Base-by-base conservation (phyloP, 2,888 invertebrate genomes). In the Drosophila subsilvestris region DNA sequence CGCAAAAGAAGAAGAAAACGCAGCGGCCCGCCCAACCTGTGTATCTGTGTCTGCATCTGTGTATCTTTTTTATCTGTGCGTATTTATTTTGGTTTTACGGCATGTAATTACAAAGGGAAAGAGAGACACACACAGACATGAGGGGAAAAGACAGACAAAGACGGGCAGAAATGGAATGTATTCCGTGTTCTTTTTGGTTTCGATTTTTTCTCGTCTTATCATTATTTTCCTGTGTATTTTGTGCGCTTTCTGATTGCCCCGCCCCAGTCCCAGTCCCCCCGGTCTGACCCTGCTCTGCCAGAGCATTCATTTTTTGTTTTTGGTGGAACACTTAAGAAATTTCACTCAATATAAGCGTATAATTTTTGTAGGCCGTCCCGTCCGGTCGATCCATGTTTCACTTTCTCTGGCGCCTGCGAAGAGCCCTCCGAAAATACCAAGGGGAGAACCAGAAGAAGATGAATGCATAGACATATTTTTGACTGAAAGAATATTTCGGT, bases 331-430 rank as follows among this genome's bases (percentile, higher is more conserved):
- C 81, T 83, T 81, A 79, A 76, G 76, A 86, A 79, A 84, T 85
- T 87, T 87, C 87, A 86, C 87, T 81, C 80, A 86, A 87, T 88
- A 78, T 74, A 73, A 73, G 68, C 72, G 73, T 81, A 81, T 83
- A 78, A 83, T 79, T 86, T 79, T 84, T 83, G 72, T 83, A 79
- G 84, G 84, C 81, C 86, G 79, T 14, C 27, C 81, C 86, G 79
- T 14, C 27, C 44, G 45, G 53, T 9, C 59, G 50, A 50, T 61
- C 54, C 74, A 85, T 87, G 83, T 85, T 85, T 85, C 84, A 85
- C 84, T 85, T 85, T 85, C 84, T 85, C 87, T 82, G 87, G 87
- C 87, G 81, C 81, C 81, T 68, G 47, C 14, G 58, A 68, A 68
- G 42, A 45, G 50, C 44, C 37, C 22, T 53, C 53, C 48, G 63